A percentile compares a stretch with the other conserved stretches of the same genome.
These are phyloP conservation scores for Carposina sasakii DNA, from an alignment of 1,140 invertebrate genomes.

Conservation along the genomic window DNA sequence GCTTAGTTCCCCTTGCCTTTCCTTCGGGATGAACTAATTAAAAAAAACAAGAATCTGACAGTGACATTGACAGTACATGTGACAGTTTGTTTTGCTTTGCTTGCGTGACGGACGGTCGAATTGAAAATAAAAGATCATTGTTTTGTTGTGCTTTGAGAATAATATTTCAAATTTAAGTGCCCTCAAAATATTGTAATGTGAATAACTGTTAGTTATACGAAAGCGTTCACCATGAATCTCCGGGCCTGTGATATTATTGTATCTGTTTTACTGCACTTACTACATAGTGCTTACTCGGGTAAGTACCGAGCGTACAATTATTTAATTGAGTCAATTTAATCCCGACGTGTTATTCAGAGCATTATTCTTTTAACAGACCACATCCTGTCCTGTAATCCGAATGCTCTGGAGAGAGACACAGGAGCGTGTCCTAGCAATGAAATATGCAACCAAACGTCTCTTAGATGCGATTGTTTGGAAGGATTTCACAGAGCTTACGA, in stretches of 20 bases:
- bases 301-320: slow-evolving; percentile 62
- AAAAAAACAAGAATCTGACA: no score
- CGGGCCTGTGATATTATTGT: slow-evolving; percentile 42
- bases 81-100: slow-evolving; percentile 41
- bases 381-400: slow-evolving; percentile 61
- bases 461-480: slow-evolving; percentile 42
- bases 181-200: slow-evolving; percentile 49
- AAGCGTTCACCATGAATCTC: slow-evolving; percentile 36
- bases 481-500: slow-evolving; percentile 39
- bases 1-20: no score
- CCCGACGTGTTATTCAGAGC: slow-evolving; percentile 44
- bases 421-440: slow-evolving; percentile 42
- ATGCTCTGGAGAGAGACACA: slow-evolving; percentile 26
- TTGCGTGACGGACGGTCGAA: slow-evolving; percentile 28
- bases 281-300: slow-evolving; percentile 51
- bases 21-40: no score
- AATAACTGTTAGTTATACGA: slow-evolving; percentile 21
- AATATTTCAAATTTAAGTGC: slow-evolving; percentile 25
- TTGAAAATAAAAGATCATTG: slow-evolving; percentile 22
- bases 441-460: slow-evolving; percentile 36
- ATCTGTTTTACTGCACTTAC: slow-evolving; percentile 41
- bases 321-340: slow-evolving; percentile 69
- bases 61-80: no score
- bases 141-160: slow-evolving; percentile 34
- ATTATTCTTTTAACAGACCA: slow-evolving; percentile 66